phyloP scores from a whole-genome alignment of 2,888 invertebrate species.

The Dendrolimus pini region DNA sequence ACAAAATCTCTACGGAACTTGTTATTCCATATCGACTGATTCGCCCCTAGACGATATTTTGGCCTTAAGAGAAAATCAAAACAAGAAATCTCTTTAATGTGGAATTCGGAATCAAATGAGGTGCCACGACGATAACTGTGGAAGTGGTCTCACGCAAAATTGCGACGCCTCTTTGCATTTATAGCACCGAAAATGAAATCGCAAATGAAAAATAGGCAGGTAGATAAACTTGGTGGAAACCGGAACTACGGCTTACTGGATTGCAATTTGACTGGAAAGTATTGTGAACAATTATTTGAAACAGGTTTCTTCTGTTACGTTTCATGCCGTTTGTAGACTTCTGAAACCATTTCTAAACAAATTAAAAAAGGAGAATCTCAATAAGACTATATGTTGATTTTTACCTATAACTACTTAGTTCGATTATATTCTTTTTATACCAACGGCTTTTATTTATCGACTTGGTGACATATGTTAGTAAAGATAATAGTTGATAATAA shows the following conservation, averaged over 20 bases:
- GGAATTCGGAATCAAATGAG: conserved; percentile 32
- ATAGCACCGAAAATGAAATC: conserved; percentile 55
- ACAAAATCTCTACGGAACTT: too few species aligned
- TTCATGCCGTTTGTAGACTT: neutral
- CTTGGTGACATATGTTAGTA: too few species aligned
- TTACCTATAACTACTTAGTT: neutral
- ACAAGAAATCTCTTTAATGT: too few species aligned
- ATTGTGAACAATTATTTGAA: neutral
- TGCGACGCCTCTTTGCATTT: conserved; percentile 54
- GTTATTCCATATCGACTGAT: too few species aligned
- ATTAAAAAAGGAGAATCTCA: neutral
- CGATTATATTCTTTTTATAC: neutral
- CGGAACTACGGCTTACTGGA: neutral
- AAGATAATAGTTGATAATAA: too few species aligned
- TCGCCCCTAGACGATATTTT: too few species aligned
- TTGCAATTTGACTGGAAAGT: neutral
- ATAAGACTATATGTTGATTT: neutral
- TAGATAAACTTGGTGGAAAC: conserved; percentile 9
- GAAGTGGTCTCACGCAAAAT: conserved; percentile 35
- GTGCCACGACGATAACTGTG: conserved; percentile 31
- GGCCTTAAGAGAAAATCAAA: too few species aligned
- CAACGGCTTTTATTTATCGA: neutral
- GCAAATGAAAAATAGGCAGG: conserved; percentile 36
- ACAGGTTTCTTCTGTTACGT: neutral
- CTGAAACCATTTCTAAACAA: too few species aligned